Percentiles rank a stretch among this genome's conserved stretches.
Conservation (phyloP, 1,140 invertebrate species). For the Drosophila punjabiensis region DNA sequence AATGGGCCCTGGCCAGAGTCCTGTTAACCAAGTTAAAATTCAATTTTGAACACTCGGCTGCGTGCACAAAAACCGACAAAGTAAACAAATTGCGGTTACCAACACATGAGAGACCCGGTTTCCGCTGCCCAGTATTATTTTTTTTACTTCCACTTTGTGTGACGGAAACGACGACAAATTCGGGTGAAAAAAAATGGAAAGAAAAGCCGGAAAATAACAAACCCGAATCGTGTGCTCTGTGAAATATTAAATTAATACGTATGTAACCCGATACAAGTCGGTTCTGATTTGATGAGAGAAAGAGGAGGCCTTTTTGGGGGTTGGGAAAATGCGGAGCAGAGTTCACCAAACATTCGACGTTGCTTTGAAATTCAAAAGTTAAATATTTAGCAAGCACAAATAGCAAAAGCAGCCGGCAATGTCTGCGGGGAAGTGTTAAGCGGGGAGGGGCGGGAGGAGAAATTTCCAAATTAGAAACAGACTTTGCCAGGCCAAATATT, state of each 20-base stretch:
- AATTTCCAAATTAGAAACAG: conserved; percentile 70
- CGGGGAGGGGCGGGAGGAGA: background rate
- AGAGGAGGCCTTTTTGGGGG: background rate
- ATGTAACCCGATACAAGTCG: conserved; percentile 52
- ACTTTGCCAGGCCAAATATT: conserved; percentile 60
- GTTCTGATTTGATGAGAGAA: conserved; percentile 35
- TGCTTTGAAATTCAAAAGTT: conserved; percentile 76
- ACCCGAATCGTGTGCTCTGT: conserved; percentile 32
- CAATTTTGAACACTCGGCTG: conserved; percentile 75
- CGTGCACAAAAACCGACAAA: conserved; percentile 76
- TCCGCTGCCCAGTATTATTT: conserved; percentile 15
- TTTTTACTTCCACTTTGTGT: conserved; percentile 36
- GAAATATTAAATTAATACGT: conserved; percentile 75
- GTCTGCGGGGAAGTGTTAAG: conserved; percentile 34
- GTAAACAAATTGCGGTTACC: conserved; percentile 76
- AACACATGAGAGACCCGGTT: conserved; percentile 60
- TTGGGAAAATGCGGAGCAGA: conserved; percentile 23
- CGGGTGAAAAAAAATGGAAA: conserved; percentile 1
- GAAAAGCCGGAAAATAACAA: conserved; percentile 28
- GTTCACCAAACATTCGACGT: conserved; percentile 42
- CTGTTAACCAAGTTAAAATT: conserved; percentile 77
- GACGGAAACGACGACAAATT: conserved; percentile 55
- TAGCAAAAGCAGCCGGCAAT: conserved; percentile 31
- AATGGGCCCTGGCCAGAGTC: conserved; percentile 47
- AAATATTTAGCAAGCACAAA: conserved; percentile 66